Evolutionary conservation across 1,140 invertebrate species (phyloP).

Genomic region (Akabosia matsudoensis): DNA sequence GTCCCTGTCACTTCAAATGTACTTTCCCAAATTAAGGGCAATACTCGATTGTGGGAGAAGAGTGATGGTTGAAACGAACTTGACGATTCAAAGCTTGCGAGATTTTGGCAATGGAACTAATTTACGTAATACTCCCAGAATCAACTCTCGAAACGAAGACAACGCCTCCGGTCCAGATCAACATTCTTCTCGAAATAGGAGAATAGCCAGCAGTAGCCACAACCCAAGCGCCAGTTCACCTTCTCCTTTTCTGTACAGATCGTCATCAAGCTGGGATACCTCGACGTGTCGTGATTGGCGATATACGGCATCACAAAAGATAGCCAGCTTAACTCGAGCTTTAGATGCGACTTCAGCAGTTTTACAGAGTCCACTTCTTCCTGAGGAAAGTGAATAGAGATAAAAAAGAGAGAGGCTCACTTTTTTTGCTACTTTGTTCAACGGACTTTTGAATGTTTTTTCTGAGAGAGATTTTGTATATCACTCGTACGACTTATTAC

Average conservation of each 20-base stretch:
- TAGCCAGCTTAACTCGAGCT: slow-evolving; percentile 36
- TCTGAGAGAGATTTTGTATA: no score
- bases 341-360: slow-evolving; percentile 41
- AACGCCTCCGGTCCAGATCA: not conserved
- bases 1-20: slow-evolving; percentile 26
- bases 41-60: slow-evolving; percentile 31
- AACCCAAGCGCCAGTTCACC: not conserved
- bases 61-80: not conserved
- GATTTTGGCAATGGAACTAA: not conserved
- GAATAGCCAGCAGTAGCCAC: not conserved
- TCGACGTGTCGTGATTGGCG: slow-evolving; percentile 32
- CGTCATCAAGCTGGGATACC: not conserved
- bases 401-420: not conserved
- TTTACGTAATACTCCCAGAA: slow-evolving; percentile 2
- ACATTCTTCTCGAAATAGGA: not conserved
- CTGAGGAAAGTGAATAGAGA: slow-evolving; percentile 42
- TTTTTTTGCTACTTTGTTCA: not conserved
- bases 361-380: slow-evolving; percentile 44
- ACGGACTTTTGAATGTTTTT: not conserved
- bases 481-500: no score
- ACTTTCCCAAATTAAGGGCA: slow-evolving; percentile 40
- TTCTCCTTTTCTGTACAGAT: not conserved
- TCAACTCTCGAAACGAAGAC: slow-evolving; percentile 15
- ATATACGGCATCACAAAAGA: slow-evolving; percentile 23
- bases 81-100: not conserved